Conservation (phyloP, 2,113 vertebrate genomes). For the Rhinoptilus africanus region DNA sequence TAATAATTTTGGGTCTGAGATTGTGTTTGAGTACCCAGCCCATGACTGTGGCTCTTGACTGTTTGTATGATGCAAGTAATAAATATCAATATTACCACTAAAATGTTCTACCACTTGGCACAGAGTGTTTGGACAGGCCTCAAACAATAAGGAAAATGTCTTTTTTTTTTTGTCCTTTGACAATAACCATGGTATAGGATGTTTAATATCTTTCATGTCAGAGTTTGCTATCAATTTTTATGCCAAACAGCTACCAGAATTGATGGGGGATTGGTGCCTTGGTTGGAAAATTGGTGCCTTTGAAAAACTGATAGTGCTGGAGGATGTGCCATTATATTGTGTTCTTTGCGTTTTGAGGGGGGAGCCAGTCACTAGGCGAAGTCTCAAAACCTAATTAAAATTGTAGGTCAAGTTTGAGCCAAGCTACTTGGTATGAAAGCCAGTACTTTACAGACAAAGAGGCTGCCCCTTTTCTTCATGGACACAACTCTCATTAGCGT, state of each 20-base stretch:
- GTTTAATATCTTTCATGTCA: background rate
- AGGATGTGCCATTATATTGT: background rate
- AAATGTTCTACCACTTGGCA: background rate
- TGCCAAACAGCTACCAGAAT: background rate
- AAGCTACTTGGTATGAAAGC: constrained; percentile 43
- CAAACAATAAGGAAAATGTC: background rate
- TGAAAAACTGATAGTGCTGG: background rate
- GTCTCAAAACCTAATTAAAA: constrained; percentile 47
- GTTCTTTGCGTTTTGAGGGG: background rate
- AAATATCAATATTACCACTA: background rate
- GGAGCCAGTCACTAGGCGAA: background rate
- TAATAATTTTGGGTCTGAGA: background rate
- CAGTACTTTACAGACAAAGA: constrained; percentile 10
- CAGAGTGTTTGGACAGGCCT: background rate
- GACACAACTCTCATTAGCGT: constrained; percentile 21
- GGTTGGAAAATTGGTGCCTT: background rate
- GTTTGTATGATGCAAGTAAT: background rate
- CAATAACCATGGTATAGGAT: background rate
- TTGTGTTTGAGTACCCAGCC: background rate
- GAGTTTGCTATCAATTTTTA: background rate
- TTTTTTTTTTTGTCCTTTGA: background rate
- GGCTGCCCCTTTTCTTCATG: background rate
- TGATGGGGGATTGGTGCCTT: background rate
- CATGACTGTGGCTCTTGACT: background rate
- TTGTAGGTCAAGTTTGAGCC: constrained; percentile 40